Evolutionary conservation across 1,140 invertebrate genomes (phyloP), one percentile per base, ranked within the genome.

Genomic region (Maniola jurtina): DNA sequence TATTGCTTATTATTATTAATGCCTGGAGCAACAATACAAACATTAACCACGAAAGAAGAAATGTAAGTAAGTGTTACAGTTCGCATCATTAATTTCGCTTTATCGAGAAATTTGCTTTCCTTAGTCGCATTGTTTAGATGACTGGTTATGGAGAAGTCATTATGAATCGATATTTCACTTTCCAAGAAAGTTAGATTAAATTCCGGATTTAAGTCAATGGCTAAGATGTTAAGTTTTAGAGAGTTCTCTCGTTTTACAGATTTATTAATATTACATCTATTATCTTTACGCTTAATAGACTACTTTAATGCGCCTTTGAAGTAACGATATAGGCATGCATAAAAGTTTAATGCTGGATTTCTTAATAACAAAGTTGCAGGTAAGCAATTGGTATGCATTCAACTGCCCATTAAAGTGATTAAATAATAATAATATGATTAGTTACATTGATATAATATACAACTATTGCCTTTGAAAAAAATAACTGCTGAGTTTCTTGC

Each of bases 141-240:
- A 47, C 40, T 55, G 57, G 61, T 75, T 72, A 68, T 72, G 16
- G 67, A 66, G 72, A 75, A 75, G 67, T 70, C 67, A 72, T 75
- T 75, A 75, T 63, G 45, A 72, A 75, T 65, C 70, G 70, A 75
- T 72, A 71, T 71, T 74, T 74, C 57, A 69, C 72, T 69, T 71
- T 61, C 42, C 52, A 58, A 65, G 64, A 68, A 73, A 73, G 68
- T 73, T 67, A 54, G 55, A 68, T 60, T 62, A 69, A 55, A 68
- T 68, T 70, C 47, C 40, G 38, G 34, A 60, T 66, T 62, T 62
- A 66, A 58, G 42, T 62, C 45, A 61, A 62, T 47, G 50, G 42
- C 14, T 61, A 45, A 61, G 61, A 38, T n/a, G 33, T 47, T 25
- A 47, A 57, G n/a, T n/a, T 16, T 57, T 57, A 34, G 54, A 55